Conservation (phyloP, 2,888 invertebrate species). For the Callyntrura sp. region DNA sequence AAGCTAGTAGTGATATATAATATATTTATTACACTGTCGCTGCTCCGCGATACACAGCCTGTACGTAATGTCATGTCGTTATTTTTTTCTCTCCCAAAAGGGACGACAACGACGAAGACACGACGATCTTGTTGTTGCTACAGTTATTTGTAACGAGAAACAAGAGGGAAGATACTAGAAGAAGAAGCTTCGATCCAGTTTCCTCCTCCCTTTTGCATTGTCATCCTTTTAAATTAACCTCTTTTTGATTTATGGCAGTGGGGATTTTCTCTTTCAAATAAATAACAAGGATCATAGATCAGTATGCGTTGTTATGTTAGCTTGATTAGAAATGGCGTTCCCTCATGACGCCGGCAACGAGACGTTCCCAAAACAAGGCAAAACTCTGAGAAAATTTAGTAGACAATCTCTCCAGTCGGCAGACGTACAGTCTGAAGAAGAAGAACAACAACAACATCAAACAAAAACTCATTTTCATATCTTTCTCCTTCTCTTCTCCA, state of each 20-base stretch:
- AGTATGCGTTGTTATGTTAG: conserved; percentile 38
- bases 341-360: conserved; percentile 15
- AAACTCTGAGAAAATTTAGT: not conserved
- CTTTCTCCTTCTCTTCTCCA: not conserved
- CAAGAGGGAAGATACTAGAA: not conserved
- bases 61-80: not conserved
- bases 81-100: not conserved
- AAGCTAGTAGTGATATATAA: not conserved
- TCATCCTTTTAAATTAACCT: conserved; percentile 72
- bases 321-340: conserved; percentile 48
- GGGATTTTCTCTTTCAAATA: conserved; percentile 58
- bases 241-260: conserved; percentile 71
- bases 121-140: conserved; percentile 13
- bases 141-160: not conserved
- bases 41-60: not conserved
- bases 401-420: not conserved
- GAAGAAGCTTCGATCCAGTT: not conserved
- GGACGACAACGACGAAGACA: not conserved
- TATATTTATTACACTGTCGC: not conserved
- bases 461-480: conserved; percentile 32
- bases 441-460: conserved; percentile 33
- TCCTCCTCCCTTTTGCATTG: conserved; percentile 35
- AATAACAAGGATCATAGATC: conserved; percentile 53
- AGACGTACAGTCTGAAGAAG: not conserved
- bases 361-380: not conserved